Evolutionary conservation across 2,888 invertebrate species (phyloP).

Genomic region (Cheilosia vulpina): DNA sequence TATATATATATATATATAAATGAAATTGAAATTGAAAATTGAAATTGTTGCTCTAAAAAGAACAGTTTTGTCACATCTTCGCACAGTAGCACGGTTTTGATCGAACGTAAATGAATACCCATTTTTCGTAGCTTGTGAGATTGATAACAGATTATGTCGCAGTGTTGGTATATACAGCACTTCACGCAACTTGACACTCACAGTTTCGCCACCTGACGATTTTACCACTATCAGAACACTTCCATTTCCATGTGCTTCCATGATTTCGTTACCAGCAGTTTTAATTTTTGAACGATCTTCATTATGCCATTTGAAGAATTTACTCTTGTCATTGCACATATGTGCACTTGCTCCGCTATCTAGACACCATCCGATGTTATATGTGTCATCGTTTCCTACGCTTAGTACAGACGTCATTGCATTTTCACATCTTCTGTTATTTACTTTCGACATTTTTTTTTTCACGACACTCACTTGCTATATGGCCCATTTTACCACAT

Average conservation of each 20-base stretch:
- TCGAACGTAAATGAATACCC: slow-evolving; percentile 27
- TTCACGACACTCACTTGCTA: slow-evolving; percentile 23
- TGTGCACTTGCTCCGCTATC: slow-evolving; percentile 40
- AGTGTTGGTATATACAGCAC: slow-evolving; percentile 30
- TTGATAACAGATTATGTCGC: slow-evolving; percentile 26
- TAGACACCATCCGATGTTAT: slow-evolving; percentile 11
- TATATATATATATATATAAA: no score
- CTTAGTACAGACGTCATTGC: slow-evolving; percentile 7
- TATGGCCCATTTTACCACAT: slow-evolving; percentile 33
- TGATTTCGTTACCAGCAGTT: slow-evolving; percentile 20
- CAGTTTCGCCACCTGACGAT: neutral
- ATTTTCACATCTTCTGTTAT: neutral
- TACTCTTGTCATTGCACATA: slow-evolving; percentile 38
- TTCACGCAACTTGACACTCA: neutral
- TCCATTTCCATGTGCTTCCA: slow-evolving; percentile 12
- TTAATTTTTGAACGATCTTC: slow-evolving; percentile 10
- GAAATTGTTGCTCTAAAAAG: slow-evolving; percentile 5
- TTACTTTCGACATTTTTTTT: slow-evolving; percentile 2
- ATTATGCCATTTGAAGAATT: slow-evolving; percentile 21
- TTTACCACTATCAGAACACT: slow-evolving; percentile 11
- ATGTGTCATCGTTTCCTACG: neutral
- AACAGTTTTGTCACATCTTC: slow-evolving; percentile 10
- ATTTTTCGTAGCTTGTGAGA: slow-evolving; percentile 36
- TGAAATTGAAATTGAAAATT: no score
- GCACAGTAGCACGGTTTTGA: no score